These are phyloP conservation scores for Drosophila buzzatii DNA, from an alignment of 2,888 invertebrate genomes.

Conservation along the genomic window DNA sequence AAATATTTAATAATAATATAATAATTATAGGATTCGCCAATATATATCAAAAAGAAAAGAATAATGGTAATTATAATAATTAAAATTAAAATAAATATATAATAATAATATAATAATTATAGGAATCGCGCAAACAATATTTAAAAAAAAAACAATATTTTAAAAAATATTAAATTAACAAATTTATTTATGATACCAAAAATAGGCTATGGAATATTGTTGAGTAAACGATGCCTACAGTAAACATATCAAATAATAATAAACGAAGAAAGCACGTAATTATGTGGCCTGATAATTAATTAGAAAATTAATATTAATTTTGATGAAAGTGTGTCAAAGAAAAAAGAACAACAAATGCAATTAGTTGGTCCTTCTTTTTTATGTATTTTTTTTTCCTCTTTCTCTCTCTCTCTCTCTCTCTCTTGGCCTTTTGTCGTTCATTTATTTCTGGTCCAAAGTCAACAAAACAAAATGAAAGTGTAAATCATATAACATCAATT, in stretches of 20 bases:
- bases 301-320: constrained; percentile 41
- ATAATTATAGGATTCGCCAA: no score
- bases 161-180: no score
- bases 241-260: neutral
- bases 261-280: neutral
- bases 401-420: no score
- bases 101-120: no score
- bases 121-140: no score
- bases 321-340: constrained; percentile 26
- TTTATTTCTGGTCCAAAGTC: constrained; percentile 55
- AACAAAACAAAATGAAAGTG: constrained; percentile 61
- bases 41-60: no score
- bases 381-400: neutral
- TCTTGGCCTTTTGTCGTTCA: constrained; percentile 22
- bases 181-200: no score
- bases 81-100: no score
- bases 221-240: neutral
- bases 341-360: constrained; percentile 11
- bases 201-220: neutral
- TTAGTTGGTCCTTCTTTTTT: neutral
- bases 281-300: constrained; percentile 4
- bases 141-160: no score
- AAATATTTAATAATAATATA: no score
- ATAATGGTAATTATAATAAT: no score
- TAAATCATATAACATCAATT: constrained; percentile 78